A percentile compares a stretch with the other conserved stretches of the same genome.
Evolutionary conservation across 2,113 vertebrate species (phyloP).

Genomic region (Sinocyclocheilus rhinocerous): DNA sequence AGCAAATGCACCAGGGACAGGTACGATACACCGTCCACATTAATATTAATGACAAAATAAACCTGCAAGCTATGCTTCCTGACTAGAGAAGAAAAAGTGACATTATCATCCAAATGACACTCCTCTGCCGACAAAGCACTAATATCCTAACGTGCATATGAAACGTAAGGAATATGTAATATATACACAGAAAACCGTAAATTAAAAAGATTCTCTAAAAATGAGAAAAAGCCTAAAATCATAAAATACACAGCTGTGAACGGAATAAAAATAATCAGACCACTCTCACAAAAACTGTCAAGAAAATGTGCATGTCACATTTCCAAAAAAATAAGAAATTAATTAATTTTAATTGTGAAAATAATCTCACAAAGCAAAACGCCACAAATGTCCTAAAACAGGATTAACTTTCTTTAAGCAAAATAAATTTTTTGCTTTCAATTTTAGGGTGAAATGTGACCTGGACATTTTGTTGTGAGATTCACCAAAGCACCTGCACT

Average conservation of each 20-base stretch:
- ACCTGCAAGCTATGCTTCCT: constrained; percentile 37
- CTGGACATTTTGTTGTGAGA: background rate
- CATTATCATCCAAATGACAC: background rate
- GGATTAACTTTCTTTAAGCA: no score
- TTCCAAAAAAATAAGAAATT: no score
- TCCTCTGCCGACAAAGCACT: background rate
- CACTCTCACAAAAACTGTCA: background rate
- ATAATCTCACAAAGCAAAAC: no score
- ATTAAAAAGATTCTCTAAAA: background rate
- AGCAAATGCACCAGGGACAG: background rate
- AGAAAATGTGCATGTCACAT: background rate
- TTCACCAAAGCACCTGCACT: background rate
- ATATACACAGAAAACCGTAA: background rate
- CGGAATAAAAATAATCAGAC: background rate
- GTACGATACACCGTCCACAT: constrained; percentile 17
- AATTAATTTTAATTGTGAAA: no score
- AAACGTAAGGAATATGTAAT: background rate
- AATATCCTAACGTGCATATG: background rate
- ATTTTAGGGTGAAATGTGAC: background rate
- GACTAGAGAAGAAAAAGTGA: background rate
- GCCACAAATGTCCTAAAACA: no score
- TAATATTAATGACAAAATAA: constrained; percentile 51
- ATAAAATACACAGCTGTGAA: background rate
- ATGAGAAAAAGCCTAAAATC: background rate
- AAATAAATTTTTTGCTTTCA: no score